Evolutionary conservation across 1,140 invertebrate genomes (phyloP).

Genomic region (Andricus grossulariae): DNA sequence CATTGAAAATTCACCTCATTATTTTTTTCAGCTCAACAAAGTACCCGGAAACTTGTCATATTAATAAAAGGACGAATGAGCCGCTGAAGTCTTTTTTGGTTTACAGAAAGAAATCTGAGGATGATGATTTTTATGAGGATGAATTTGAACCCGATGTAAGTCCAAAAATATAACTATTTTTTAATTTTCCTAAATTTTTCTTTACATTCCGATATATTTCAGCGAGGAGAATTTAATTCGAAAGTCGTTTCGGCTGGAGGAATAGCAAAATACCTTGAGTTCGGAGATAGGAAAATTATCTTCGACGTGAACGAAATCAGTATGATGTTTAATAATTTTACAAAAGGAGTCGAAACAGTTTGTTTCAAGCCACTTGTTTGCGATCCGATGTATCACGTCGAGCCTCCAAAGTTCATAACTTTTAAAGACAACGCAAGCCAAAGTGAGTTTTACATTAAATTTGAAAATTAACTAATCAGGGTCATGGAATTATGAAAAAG

Average conservation of each 20-base stretch:
- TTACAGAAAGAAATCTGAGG: background rate
- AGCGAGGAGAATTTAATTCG: background rate
- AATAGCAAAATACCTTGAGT: slow-evolving; percentile 33
- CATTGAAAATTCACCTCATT: background rate
- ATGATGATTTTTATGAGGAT: background rate
- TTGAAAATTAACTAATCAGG: no score
- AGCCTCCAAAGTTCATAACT: slow-evolving; percentile 47
- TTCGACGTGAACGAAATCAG: slow-evolving; percentile 45
- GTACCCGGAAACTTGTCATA: slow-evolving; percentile 33
- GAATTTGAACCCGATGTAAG: background rate
- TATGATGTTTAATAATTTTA: slow-evolving; percentile 10
- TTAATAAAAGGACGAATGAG: slow-evolving; percentile 51
- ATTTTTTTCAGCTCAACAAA: slow-evolving; percentile 46
- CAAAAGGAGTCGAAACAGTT: slow-evolving; percentile 53
- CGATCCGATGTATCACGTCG: slow-evolving; percentile 50
- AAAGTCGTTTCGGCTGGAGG: background rate
- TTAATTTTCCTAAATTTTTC: background rate
- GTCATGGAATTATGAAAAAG: no score
- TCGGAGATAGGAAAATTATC: slow-evolving; percentile 43
- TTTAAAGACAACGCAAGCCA: slow-evolving; percentile 35
- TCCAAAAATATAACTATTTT: background rate
- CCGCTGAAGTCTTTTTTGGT: slow-evolving; percentile 41
- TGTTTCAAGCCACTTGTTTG: slow-evolving; percentile 49
- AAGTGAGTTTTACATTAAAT: slow-evolving; percentile 37
- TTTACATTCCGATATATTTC: background rate